Percentiles rank a stretch among this genome's conserved stretches.
Evolutionary conservation across 2,888 invertebrate genomes (phyloP).

Genomic region (Drosophila pseudotakahashii): DNA sequence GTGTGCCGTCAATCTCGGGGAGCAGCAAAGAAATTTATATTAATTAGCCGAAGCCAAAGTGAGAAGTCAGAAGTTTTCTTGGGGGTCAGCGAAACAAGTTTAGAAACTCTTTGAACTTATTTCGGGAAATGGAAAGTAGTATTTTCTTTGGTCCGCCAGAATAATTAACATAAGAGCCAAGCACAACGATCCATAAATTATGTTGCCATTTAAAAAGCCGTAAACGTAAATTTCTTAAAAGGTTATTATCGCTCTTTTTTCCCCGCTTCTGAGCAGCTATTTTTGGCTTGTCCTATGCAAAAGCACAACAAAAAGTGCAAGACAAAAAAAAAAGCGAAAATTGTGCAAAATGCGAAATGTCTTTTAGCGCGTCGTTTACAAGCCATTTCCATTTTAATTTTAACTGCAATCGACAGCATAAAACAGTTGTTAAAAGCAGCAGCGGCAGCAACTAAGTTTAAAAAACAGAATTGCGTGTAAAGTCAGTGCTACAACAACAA

Average conservation of each 20-base stretch:
- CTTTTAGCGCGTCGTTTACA: slow-evolving; percentile 71
- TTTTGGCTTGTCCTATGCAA: slow-evolving; percentile 42
- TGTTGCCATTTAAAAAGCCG: slow-evolving; percentile 54
- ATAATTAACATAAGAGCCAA: slow-evolving; percentile 18
- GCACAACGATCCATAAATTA: slow-evolving; percentile 29
- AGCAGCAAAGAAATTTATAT: slow-evolving; percentile 23
- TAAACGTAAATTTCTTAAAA: slow-evolving; percentile 49
- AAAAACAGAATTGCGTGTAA: slow-evolving; percentile 64
- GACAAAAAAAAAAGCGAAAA: slow-evolving; percentile 31
- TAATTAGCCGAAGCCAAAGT: slow-evolving; percentile 35
- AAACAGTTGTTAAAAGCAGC: slow-evolving; percentile 58
- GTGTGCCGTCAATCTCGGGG: slow-evolving; percentile 61
- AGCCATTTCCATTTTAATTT: slow-evolving; percentile 68
- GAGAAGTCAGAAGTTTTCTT: slow-evolving; percentile 4
- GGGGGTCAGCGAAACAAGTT: background rate
- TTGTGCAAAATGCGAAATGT: slow-evolving; percentile 56
- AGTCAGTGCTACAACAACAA: slow-evolving; percentile 42
- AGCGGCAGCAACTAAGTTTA: slow-evolving; percentile 42
- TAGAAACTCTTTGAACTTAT: slow-evolving; percentile 1
- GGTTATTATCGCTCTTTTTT: slow-evolving; percentile 36
- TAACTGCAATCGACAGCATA: slow-evolving; percentile 72
- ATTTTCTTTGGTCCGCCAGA: background rate
- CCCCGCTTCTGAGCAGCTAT: slow-evolving; percentile 6
- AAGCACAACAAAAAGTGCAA: slow-evolving; percentile 7
- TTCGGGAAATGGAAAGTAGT: slow-evolving; percentile 9